Conservation (phyloP, 2,113 vertebrate genomes). For the Sceloporus tristichus region DNA sequence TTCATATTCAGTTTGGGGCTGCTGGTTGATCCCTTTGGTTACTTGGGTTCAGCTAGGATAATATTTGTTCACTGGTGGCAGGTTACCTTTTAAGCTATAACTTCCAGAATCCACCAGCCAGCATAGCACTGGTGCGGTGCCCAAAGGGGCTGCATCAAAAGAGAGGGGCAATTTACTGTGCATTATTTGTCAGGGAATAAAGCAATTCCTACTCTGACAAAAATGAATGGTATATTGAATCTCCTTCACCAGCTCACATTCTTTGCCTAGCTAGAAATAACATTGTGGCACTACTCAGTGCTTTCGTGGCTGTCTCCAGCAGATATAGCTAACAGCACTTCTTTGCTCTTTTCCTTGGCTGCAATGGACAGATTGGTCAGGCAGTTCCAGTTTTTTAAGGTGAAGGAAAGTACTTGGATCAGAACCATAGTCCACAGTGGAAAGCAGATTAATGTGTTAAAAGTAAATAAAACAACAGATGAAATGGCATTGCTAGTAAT, state of each 20-base stretch:
- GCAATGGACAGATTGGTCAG: background rate
- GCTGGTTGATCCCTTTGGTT: background rate
- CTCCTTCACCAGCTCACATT: background rate
- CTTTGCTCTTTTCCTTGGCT: background rate
- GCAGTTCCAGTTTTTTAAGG: background rate
- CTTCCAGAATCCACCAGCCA: no score
- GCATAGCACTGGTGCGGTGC: background rate
- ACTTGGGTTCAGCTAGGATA: background rate
- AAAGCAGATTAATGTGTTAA: background rate
- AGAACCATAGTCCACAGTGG: background rate
- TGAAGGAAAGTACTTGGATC: background rate
- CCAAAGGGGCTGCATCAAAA: background rate
- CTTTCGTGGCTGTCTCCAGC: no score
- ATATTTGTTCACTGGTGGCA: background rate
- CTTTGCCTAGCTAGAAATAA: background rate
- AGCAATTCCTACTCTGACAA: background rate
- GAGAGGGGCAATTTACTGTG: background rate
- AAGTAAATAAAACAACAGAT: no score
- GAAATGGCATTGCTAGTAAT: no score
- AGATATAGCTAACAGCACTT: background rate
- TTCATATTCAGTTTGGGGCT: background rate
- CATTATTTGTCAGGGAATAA: background rate
- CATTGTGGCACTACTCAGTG: background rate
- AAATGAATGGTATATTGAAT: background rate
- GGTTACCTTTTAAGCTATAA: no score